phyloP scores from a whole-genome alignment of 37 sponge, comb jelly and placozoan genomes.

The Ephydatia muelleri region DNA sequence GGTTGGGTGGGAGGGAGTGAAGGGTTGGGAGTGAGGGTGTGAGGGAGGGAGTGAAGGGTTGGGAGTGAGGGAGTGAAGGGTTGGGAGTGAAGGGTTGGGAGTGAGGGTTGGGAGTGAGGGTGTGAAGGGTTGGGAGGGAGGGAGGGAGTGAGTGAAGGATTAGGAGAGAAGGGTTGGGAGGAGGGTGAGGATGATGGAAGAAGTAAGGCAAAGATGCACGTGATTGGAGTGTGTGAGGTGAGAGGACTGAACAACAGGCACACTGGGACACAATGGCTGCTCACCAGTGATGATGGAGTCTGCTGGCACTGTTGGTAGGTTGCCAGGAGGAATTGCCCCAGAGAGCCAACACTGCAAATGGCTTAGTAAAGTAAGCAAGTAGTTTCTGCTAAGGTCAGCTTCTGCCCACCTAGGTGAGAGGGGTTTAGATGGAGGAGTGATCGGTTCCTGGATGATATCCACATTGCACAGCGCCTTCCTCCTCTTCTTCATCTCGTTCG shows the following conservation, averaged over 20 bases:
- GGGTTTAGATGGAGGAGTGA: slow-evolving; percentile 34
- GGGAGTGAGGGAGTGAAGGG: too few relatives aligned
- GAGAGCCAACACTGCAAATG: slow-evolving; percentile 13
- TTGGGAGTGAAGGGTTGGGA: slow-evolving; percentile 18
- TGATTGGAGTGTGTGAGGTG: background rate
- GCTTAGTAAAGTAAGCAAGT: background rate
- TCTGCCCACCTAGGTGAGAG: slow-evolving; percentile 29
- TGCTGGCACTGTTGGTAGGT: slow-evolving; percentile 52
- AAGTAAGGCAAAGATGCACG: background rate
- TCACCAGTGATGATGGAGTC: slow-evolving; percentile 12
- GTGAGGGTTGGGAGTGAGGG: slow-evolving; percentile 12
- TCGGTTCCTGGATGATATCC: slow-evolving; percentile 17
- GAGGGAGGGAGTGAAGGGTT: too few relatives aligned
- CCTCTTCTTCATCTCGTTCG: slow-evolving; percentile 13
- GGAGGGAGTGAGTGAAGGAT: background rate
- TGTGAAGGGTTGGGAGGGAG: slow-evolving; percentile 6
- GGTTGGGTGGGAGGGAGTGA: slow-evolving; percentile 5
- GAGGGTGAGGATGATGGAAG: background rate
- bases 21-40: too few relatives aligned
- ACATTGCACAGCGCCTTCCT: slow-evolving; percentile 18
- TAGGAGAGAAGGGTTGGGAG: background rate
- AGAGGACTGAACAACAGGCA: slow-evolving; percentile 1
- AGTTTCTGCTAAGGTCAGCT: background rate
- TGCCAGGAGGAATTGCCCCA: slow-evolving; percentile 36
- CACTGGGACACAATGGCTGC: background rate